Base-by-base conservation (phyloP, 1,140 invertebrate genomes). In the Trichomalopsis sarcophagae region DNA sequence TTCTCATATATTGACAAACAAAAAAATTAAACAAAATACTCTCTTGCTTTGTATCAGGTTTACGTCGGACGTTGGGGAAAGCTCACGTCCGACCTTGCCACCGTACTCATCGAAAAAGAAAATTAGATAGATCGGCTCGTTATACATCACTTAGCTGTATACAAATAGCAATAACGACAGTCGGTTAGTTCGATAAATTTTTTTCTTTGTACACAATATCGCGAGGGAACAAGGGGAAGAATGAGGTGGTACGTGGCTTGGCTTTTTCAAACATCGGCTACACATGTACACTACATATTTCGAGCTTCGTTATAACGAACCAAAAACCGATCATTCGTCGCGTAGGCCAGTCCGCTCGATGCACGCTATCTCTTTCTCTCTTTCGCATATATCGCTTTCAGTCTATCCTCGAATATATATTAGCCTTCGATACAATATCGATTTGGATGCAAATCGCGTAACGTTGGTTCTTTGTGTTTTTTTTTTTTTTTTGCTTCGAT, bases 161-260 rank as follows among this genome's bases (percentile, higher is more conserved):
- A 84, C 17, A 85, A 85, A 68, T 76, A 81, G 78, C 40, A 75
- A 75, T 85, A 80, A 84, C 50, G 76, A 85, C 33, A 84, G 69
- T 85, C 27, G 73, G 33, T 36, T 81, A 81, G 13, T 81, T 85
- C 13, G 14, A 84, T 75, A 75, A n/a, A n/a, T 21, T 21, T 5
- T 62, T 62, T 17, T 6, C 66, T 84, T 73, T 81, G 27, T 81
- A 85, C 84, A 81, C 17, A 68, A 27, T 30, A 4, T 81, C 47
- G 33, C 78, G 30, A 77, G 74, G 78, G 73, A 85, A 81, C 27
- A 69, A 81, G 50, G 71, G 50, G 71, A 81, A 85, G 73, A 81
- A 75, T 80, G 40, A 55, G 76, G 10, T 74, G 76, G 66, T 84
- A 47, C 17, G 55, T 62, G 55, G 17, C 30, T 84, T 80, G 21